These are phyloP conservation scores for Heliconius nattereri DNA, from an alignment of 1,140 invertebrate genomes.

Conservation along the genomic window DNA sequence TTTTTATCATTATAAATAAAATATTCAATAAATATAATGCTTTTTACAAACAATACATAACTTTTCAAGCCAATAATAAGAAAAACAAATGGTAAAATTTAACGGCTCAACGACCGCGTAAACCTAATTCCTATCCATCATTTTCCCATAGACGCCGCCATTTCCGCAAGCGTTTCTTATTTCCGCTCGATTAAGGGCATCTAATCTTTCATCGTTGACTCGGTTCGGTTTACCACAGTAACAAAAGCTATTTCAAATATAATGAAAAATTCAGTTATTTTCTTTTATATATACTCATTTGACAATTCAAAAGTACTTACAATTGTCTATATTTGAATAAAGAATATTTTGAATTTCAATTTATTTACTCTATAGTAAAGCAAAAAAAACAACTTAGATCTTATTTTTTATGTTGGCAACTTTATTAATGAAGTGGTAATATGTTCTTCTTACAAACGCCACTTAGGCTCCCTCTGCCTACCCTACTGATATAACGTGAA, in stretches of 20 bases:
- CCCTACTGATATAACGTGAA: no score
- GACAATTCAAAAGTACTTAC: no score
- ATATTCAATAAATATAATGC: not conserved
- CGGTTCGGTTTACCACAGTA: constrained; percentile 18
- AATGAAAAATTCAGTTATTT: not conserved
- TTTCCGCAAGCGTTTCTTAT: constrained; percentile 44
- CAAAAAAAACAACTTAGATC: no score
- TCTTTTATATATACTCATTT: no score
- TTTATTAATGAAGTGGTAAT: no score
- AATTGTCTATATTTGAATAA: no score
- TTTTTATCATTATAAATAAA: no score
- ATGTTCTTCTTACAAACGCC: no score
- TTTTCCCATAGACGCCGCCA: constrained; percentile 35
- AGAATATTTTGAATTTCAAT: no score
- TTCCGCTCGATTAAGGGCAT: constrained; percentile 43
- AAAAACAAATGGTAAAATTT: constrained; percentile 18
- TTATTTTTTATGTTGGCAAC: no score
- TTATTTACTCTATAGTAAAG: no score
- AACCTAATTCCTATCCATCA: constrained; percentile 35
- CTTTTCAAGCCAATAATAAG: not conserved
- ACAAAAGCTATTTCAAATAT: constrained; percentile 11
- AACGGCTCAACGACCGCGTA: constrained; percentile 19
- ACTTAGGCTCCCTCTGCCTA: no score
- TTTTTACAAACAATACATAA: not conserved
- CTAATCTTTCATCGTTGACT: constrained; percentile 39